These are phyloP conservation scores for Latrodectus hesperus DNA, from an alignment of 2,888 invertebrate genomes.

Conservation along the genomic window DNA sequence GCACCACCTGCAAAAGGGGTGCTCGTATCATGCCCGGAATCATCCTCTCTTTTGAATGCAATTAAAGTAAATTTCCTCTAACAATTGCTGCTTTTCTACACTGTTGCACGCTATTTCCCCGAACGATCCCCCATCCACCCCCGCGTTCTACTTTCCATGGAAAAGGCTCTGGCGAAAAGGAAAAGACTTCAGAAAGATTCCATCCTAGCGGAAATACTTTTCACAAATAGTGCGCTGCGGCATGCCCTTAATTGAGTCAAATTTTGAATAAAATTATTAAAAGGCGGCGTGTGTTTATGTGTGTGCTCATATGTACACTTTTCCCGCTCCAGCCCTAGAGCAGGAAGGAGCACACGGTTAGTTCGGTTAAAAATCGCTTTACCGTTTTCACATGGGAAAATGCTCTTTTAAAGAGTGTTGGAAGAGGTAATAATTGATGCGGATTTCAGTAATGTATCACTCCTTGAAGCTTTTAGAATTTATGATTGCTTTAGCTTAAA, in stretches of 20 bases:
- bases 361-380: background rate
- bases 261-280: constrained; percentile 56
- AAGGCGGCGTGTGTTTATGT: constrained; percentile 4
- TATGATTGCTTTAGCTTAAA: too few relatives aligned
- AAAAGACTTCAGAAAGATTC: background rate
- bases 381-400: background rate
- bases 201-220: background rate
- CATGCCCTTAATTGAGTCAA: constrained; percentile 53
- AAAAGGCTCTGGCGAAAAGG: background rate
- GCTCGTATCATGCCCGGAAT: constrained; percentile 5
- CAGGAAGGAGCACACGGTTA: background rate
- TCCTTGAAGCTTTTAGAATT: too few relatives aligned
- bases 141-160: background rate
- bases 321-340: background rate
- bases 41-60: constrained; percentile 20
- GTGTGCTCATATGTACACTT: background rate
- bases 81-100: constrained; percentile 31
- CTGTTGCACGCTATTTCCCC: constrained; percentile 15
- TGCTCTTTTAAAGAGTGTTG: too few relatives aligned
- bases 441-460: background rate
- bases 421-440: too few relatives aligned
- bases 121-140: background rate
- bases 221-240: background rate
- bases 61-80: constrained; percentile 58
- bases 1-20: constrained; percentile 1